Evolutionary conservation across 1,140 invertebrate species (phyloP).

Genomic region (Achroia grisella): DNA sequence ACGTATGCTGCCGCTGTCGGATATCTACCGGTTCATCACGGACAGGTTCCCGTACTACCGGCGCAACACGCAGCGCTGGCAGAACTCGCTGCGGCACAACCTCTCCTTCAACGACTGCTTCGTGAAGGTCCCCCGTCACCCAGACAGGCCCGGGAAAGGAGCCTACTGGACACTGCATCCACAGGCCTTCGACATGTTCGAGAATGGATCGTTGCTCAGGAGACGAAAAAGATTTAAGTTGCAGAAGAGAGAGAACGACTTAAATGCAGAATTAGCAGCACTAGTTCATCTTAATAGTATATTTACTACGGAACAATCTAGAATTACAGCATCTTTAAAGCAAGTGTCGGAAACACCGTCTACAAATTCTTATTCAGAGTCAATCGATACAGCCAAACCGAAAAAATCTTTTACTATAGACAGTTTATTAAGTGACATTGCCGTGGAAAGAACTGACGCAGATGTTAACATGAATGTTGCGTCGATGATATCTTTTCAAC

Average conservation of each 20-base stretch:
- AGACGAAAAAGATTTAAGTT: not conserved
- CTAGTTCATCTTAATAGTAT: conserved; percentile 83
- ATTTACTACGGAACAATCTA: conserved; percentile 60
- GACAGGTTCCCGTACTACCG: conserved; percentile 2
- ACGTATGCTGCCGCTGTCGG: conserved; percentile 94
- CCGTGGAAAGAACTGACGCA: conserved; percentile 11
- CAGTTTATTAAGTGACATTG: conserved; percentile 30
- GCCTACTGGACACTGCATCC: not conserved
- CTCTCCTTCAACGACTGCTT: conserved; percentile 2
- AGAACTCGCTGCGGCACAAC: conserved; percentile 2
- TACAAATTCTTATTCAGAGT: not conserved
- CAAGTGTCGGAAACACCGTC: conserved; percentile 2
- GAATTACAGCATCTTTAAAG: conserved; percentile 4
- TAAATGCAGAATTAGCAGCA: conserved; percentile 78
- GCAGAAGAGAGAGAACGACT: conserved; percentile 77
- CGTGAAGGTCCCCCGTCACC: not conserved
- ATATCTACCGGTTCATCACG: conserved; percentile 4
- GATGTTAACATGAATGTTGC: not conserved
- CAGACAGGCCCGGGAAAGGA: not conserved
- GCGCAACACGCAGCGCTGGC: conserved; percentile 1
- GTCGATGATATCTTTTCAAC: conserved; percentile 1
- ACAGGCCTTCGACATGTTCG: conserved; percentile 2
- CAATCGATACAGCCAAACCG: conserved; percentile 10
- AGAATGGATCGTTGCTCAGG: not conserved
- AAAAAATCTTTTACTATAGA: conserved; percentile 35